Base-by-base conservation (phyloP, 2,113 vertebrate genomes). In the Symphodus melops region DNA sequence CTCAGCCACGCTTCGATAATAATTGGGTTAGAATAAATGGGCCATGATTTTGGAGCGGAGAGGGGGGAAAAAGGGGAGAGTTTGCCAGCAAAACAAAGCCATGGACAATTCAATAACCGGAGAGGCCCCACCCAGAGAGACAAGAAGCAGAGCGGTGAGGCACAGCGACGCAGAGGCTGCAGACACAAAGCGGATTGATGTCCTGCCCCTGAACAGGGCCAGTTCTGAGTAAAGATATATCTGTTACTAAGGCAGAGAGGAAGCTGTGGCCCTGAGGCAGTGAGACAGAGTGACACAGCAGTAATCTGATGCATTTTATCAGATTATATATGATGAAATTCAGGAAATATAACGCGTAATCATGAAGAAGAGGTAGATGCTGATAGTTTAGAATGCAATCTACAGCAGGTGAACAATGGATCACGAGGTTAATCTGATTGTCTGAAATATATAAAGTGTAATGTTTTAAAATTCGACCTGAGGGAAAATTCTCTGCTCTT, bases 21-120 rank as follows among this genome's bases (percentile, higher is more conserved):
- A 92, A 93, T 91, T 92, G 90, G 85, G 87, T 91, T 91, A 77
- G 82, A 84, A 93, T 91, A 93, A 94, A 94, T 93, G 90, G 88
- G 88, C 86, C 92, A 82, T 91, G 88, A 89, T 88, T 93, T 90
- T 79, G 70, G 75, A 85, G 78, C 82, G 77, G 58, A 82, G 75
- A 48, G 66, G 51, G n/a, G 39, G 6, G 46, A 70, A 76, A 85
- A 64, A 82, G 56, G 65, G 54, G 61, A 44, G 66, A 39, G 75
- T 69, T 77, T 72, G 41, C 79, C 42, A 77, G 81, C 74, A 76
- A 89, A 90, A 86, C 84, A 89, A 77, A 89, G 72, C 79, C 72
- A 61, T 5, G 72, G 66, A 84, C 84, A 81, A 85, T 88, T 86
- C 86, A 88, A 88, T 90, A 87, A 85, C 46, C 62, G 17, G 8